Conservation (phyloP, 2,888 invertebrate genomes). For the Choristoneura rosaceana region DNA sequence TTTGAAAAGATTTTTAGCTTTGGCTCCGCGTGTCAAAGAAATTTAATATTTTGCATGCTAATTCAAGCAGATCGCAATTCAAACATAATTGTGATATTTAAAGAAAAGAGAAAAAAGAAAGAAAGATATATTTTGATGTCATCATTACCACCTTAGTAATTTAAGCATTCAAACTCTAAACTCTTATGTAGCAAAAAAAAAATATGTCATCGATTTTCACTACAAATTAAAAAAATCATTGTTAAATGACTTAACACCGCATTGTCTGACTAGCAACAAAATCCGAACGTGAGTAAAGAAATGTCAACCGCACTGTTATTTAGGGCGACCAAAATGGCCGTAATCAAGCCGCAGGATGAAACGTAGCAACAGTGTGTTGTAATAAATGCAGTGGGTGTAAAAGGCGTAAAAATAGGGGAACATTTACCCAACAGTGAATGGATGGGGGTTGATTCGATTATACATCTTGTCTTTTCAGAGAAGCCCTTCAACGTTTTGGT, state of each 20-base stretch:
- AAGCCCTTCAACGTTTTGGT: background rate
- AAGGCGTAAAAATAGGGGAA: background rate
- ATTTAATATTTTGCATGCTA: too few relatives aligned
- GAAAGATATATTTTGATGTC: too few relatives aligned
- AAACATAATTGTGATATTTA: too few relatives aligned
- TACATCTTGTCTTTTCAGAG: background rate
- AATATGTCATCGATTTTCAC: too few relatives aligned
- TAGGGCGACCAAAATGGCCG: background rate
- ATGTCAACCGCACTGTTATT: background rate
- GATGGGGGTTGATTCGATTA: background rate
- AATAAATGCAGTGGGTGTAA: slow-evolving; percentile 4
- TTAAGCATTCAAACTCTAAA: too few relatives aligned
- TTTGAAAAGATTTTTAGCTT: too few relatives aligned
- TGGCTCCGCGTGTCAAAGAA: too few relatives aligned
- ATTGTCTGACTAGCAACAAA: background rate
- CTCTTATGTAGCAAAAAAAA: too few relatives aligned
- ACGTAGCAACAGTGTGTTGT: slow-evolving; percentile 1
- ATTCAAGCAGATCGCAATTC: too few relatives aligned
- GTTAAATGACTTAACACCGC: background rate
- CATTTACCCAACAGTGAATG: background rate
- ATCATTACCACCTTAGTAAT: too few relatives aligned
- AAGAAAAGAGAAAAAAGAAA: too few relatives aligned
- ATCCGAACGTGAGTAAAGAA: slow-evolving; percentile 1
- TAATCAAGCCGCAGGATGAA: background rate
- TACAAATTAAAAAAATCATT: too few relatives aligned